Base-by-base conservation (phyloP, 2,888 invertebrate species). In the Theristus sp. region DNA sequence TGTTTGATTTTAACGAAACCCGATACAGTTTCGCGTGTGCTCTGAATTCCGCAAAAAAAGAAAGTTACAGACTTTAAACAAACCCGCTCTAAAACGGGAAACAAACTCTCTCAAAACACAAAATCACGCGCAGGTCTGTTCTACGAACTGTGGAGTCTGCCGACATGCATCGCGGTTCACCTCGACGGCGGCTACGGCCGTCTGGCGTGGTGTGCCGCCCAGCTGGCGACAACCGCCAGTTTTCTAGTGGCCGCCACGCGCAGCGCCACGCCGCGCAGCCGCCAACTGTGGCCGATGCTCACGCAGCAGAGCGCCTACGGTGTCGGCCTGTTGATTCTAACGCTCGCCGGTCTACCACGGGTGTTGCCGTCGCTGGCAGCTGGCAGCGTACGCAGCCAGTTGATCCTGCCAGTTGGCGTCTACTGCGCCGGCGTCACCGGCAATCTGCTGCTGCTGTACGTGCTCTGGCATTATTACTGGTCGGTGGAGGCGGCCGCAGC, bases 181-280 rank as follows among this genome's bases (percentile, higher is more conserved):
- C 27, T 58, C n/a, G 58, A 58, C 29, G 58, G 58, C 27, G 58
- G 58, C 28, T 58, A 58, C 29, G 49, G 47, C 28, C 22, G 58
- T 6, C 49, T 38, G 27, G 2, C n/a, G 2, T 58, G 58, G 58
- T 58, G 58, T 49, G 22, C 49, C 22, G 17, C 25, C 22, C 58
- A 58, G 22, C 3, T 27, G 1, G 3, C n/a, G 22, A 49, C 58
- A 2, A 1, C 28, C 2, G 1, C 25, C 29, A 1, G 17, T 26
- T 52, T 58, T 13, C 1, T 58, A 2, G 28, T 29, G 13, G 58
- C n/a, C 28, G 24, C 29, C 3, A 1, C 25, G 22, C 26, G 24
- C 25, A 49, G 2, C n/a, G 22, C 2, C 6, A 13, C 17, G 10
- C 38, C 38, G 38, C 38, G 10, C 38, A 13, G 6, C 29, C 1